Percentiles rank a stretch among this genome's conserved stretches.
These are phyloP conservation scores for Sebastes cheni DNA, from an alignment of 2,797 vertebrate genomes.

Conservation along the genomic window DNA sequence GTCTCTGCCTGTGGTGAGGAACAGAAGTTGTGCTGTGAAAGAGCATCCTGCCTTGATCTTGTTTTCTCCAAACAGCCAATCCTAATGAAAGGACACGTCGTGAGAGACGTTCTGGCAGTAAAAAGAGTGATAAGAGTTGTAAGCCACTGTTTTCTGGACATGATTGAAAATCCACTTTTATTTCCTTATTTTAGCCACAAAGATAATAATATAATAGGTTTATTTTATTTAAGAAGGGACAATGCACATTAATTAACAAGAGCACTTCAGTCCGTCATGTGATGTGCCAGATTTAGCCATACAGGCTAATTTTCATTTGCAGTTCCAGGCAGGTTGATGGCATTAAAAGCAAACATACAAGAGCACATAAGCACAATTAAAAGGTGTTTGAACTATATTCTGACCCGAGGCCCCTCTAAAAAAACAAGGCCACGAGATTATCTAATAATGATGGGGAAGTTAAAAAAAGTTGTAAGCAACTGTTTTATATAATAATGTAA, in stretches of 20 bases:
- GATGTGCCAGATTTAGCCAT: no score
- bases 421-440: neutral
- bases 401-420: no score
- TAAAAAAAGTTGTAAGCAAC: neutral
- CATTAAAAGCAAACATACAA: no score
- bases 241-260: neutral
- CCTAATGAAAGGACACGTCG: neutral
- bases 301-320: no score
- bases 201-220: neutral
- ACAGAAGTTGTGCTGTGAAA: slow-evolving; percentile 12
- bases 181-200: neutral
- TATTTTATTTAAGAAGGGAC: no score
- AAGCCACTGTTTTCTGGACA: neutral
- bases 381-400: neutral
- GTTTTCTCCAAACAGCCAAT: slow-evolving; percentile 29
- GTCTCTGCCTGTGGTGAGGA: slow-evolving; percentile 28
- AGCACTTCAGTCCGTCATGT: no score
- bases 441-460: neutral
- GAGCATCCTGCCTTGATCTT: slow-evolving; percentile 24
- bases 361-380: neutral
- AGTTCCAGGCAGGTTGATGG: no score
- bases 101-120: neutral
- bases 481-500: neutral
- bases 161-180: neutral
- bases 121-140: neutral